Conservation (phyloP, 2,113 vertebrate species). For the Circaetus gallicus region DNA sequence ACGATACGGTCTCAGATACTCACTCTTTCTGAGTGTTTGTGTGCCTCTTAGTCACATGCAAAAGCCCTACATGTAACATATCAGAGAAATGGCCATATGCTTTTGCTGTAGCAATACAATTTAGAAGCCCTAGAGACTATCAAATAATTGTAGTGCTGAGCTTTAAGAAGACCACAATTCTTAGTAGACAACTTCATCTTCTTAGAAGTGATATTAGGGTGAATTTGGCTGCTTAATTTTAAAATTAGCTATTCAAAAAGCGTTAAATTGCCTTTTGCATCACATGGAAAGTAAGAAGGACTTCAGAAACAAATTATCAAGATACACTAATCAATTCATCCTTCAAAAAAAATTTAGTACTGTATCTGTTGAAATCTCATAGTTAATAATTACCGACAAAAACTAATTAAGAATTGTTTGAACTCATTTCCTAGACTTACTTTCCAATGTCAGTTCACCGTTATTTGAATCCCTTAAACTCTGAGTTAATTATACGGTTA, state of each 20-base stretch:
- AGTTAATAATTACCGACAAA: background rate
- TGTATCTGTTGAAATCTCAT: background rate
- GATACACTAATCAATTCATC: background rate
- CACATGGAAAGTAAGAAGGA: background rate
- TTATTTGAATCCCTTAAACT: background rate
- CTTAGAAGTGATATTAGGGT: background rate
- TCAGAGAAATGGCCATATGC: background rate
- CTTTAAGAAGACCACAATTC: background rate
- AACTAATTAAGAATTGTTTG: conserved; percentile 4
- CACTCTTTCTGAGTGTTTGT: background rate
- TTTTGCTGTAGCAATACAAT: background rate
- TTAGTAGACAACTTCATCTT: background rate
- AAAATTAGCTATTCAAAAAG: background rate
- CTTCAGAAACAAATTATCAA: background rate
- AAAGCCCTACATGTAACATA: background rate
- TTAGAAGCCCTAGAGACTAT: background rate
- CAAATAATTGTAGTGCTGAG: background rate
- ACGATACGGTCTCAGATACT: background rate
- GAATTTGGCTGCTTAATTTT: background rate
- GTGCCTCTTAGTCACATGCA: background rate
- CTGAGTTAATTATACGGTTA: background rate
- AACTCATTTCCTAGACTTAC: background rate
- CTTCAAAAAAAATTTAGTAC: background rate
- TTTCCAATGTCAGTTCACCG: background rate
- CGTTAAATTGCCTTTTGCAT: background rate